A percentile compares a stretch with the other conserved stretches of the same genome.
Conservation (phyloP, 2,113 vertebrate genomes). For the Aegithalos caudatus region DNA sequence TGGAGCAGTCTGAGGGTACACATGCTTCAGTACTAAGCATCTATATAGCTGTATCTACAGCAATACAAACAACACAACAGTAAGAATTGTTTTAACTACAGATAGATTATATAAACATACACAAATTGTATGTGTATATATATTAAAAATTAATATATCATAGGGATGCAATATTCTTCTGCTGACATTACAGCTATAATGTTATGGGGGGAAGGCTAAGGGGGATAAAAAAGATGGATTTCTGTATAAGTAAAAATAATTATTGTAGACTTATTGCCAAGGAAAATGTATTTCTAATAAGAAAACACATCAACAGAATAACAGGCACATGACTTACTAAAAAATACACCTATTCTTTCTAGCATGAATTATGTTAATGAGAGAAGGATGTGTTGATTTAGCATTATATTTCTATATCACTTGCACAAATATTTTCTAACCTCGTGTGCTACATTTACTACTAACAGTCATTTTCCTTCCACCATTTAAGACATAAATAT, state of each 20-base stretch:
- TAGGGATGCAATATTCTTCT: not conserved
- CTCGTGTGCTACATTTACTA: not conserved
- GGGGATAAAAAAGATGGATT: not conserved
- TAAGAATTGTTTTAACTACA: not conserved
- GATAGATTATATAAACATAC: not conserved
- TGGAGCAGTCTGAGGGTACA: not conserved
- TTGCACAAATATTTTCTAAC: not conserved
- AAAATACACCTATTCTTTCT: not conserved
- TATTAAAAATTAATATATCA: not conserved
- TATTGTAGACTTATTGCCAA: not conserved
- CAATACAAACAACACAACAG: not conserved
- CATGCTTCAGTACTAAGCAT: not conserved
- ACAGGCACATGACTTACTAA: not conserved
- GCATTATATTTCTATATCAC: not conserved
- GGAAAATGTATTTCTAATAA: not conserved
- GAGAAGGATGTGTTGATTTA: not conserved
- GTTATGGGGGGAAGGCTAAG: not conserved
- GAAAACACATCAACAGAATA: not conserved
- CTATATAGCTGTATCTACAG: not conserved
- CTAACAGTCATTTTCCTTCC: not conserved
- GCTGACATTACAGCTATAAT: not conserved
- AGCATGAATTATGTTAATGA: not conserved
- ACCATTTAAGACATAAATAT: not conserved
- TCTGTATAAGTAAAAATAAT: not conserved
- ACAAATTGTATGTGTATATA: accelerated